Conservation (phyloP, 2,888 invertebrate genomes). For the Chirona hameri region DNA sequence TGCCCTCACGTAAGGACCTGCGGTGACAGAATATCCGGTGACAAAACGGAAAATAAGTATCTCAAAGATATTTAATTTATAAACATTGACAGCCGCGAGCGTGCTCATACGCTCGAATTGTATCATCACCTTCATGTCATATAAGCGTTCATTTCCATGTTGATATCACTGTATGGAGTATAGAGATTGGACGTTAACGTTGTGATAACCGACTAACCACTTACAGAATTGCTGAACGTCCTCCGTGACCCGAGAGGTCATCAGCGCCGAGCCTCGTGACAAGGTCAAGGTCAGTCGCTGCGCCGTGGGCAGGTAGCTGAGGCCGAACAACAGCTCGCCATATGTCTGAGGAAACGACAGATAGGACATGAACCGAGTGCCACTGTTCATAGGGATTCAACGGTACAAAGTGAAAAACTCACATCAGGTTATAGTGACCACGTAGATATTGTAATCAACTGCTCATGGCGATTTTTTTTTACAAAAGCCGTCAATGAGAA, state of each 20-base stretch:
- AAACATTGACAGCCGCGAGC: background rate
- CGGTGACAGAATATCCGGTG: slow-evolving; percentile 13
- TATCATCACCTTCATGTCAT: background rate
- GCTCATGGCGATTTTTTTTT: too few relatives aligned
- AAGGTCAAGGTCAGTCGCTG: slow-evolving; percentile 78
- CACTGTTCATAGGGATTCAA: background rate
- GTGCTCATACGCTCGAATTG: too few relatives aligned
- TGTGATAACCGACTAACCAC: slow-evolving; percentile 38
- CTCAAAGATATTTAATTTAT: background rate
- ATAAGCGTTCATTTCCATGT: too few relatives aligned
- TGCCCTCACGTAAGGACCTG: slow-evolving; percentile 50
- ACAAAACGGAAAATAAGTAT: background rate
- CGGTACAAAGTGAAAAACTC: too few relatives aligned
- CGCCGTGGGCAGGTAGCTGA: slow-evolving; percentile 83
- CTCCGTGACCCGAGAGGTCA: slow-evolving; percentile 41
- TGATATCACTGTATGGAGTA: too few relatives aligned
- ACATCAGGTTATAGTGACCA: too few relatives aligned
- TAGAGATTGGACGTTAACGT: too few relatives aligned
- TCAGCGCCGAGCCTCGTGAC: slow-evolving; percentile 76
- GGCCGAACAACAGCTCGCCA: slow-evolving; percentile 69
- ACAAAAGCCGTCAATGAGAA: too few relatives aligned
- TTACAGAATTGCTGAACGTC: slow-evolving; percentile 48
- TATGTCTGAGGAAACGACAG: slow-evolving; percentile 34
- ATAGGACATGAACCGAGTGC: too few relatives aligned
- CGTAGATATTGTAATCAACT: too few relatives aligned